Evolutionary conservation across 1,140 invertebrate genomes (phyloP), one percentile per base, ranked within the genome.

Genomic region (Delia radicum): DNA sequence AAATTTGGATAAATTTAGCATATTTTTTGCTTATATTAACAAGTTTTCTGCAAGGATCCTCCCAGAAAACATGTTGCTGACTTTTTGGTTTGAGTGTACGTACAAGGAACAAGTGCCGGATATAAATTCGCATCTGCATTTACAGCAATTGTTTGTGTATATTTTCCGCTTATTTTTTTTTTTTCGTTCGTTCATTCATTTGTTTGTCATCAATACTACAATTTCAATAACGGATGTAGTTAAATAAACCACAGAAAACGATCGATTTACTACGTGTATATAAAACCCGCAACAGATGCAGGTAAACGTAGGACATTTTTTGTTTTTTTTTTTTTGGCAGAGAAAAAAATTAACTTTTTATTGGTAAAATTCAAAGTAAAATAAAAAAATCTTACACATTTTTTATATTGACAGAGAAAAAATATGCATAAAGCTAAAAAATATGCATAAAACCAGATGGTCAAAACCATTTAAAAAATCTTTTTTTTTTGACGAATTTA

Each of bases 171-270:
- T 71, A 18, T 72, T 46, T 29, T 21, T 55, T n/a, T n/a, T n/a
- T n/a, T n/a, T n/a, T n/a, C n/a, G n/a, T n/a, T n/a, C n/a, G n/a
- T n/a, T n/a, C n/a, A n/a, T n/a, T n/a, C 48, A 55, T 12, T n/a
- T 74, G n/a, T 29, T 31, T 67, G 63, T 31, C 29, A 63, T 65
- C 31, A 37, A 42, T 61, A 48, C 67, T 26, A 75, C 67, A 75
- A 31, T 28, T 75, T 75, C 74, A 75, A 55, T 71, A 75, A 72
- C 74, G 74, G 74, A 75, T 75, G 74, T 75, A n/a, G n/a, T n/a
- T n/a, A 75, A 75, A 75, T 75, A 75, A 75, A 75, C 74, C 74
- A 71, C 74, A 75, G 24, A n/a, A 69, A 75, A 55, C 33, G 74
- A 75, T 75, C 74, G 74, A 75, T 75, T n/a, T 75, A 71, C 74